These are phyloP conservation scores for Furcifer pardalis DNA, from an alignment of 2,797 vertebrate species.

Conservation along the genomic window DNA sequence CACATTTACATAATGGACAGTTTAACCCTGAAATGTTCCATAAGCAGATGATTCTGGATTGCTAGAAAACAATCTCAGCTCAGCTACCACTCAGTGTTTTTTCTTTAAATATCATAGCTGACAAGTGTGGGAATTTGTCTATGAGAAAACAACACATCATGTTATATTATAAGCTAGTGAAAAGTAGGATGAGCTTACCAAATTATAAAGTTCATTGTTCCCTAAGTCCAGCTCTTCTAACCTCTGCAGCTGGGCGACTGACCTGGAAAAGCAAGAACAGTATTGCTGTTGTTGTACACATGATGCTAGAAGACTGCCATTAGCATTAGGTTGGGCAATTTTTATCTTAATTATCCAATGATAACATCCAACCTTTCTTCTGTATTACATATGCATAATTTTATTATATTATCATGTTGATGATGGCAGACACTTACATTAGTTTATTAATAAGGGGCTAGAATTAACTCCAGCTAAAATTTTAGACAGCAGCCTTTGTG, in stretches of 20 bases:
- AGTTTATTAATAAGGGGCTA: too few relatives aligned
- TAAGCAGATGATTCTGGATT: not conserved
- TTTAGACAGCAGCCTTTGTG: too few relatives aligned
- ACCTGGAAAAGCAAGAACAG: constrained; percentile 76
- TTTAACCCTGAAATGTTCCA: not conserved
- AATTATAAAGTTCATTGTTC: constrained; percentile 93
- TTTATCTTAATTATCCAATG: not conserved
- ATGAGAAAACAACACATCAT: not conserved
- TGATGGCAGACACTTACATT: too few relatives aligned
- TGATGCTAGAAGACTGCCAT: not conserved
- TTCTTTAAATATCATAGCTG: not conserved
- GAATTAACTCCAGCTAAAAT: too few relatives aligned
- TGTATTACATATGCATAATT: too few relatives aligned
- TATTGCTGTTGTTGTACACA: not conserved
- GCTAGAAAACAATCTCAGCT: not conserved
- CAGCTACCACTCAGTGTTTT: not conserved
- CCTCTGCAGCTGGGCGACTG: constrained; percentile 89
- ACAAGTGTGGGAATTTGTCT: not conserved
- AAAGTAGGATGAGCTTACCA: constrained; percentile 78
- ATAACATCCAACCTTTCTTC: too few relatives aligned
- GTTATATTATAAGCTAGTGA: not conserved
- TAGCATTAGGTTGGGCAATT: not conserved
- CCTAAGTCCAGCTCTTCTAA: constrained; percentile 98
- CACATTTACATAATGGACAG: not conserved
- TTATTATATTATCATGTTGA: too few relatives aligned